Percentiles rank a stretch among this genome's conserved stretches.
Conservation (phyloP, 2,888 invertebrate genomes). For the Bembecia ichneumoniformis region DNA sequence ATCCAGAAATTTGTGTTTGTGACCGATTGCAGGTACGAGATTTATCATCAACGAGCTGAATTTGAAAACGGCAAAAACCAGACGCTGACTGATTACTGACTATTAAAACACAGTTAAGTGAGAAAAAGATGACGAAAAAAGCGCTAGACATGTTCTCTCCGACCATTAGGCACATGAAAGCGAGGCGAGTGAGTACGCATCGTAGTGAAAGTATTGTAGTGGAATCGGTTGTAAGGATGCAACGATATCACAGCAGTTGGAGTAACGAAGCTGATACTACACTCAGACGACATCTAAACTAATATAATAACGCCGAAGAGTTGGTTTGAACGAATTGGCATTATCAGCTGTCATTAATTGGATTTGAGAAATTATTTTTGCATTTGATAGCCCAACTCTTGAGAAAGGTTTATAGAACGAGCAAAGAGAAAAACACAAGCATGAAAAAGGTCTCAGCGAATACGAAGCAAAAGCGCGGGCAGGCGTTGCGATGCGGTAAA, state of each 20-base stretch:
- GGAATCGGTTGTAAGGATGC: conserved; percentile 42
- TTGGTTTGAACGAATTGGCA: background rate
- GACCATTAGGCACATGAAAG: conserved; percentile 41
- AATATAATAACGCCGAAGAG: background rate
- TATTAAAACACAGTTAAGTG: conserved; percentile 1
- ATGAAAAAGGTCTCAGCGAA: no score
- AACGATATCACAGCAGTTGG: conserved; percentile 49
- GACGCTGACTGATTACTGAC: background rate
- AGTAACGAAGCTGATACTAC: conserved; percentile 26
- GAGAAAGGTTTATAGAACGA: no score
- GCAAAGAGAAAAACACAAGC: no score
- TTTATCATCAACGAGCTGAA: conserved; percentile 16
- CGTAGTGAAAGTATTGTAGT: conserved; percentile 49
- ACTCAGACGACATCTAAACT: background rate
- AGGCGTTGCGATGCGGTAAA: no score
- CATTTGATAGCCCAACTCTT: no score
- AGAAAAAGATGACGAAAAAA: background rate
- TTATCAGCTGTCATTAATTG: no score
- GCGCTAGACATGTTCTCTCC: background rate
- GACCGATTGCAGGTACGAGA: conserved; percentile 3
- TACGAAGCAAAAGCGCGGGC: no score
- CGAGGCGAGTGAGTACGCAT: conserved; percentile 32
- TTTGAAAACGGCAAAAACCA: background rate
- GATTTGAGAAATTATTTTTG: background rate
- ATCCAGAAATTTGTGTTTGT: background rate